These are phyloP conservation scores for Ischnura elegans DNA, from an alignment of 2,888 invertebrate species.

Conservation along the genomic window DNA sequence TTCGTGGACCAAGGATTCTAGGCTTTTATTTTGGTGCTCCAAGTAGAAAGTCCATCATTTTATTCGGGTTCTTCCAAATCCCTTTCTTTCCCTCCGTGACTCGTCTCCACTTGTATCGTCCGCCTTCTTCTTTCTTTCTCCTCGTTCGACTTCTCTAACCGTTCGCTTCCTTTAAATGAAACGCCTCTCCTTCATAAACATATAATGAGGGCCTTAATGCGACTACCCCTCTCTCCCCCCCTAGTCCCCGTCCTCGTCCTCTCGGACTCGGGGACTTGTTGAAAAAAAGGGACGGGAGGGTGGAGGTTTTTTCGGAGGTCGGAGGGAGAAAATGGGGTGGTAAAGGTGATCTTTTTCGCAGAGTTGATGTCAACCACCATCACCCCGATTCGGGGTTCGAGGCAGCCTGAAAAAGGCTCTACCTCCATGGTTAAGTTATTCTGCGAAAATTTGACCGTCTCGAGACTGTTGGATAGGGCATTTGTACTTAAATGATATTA, in stretches of 20 bases:
- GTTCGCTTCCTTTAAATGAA: not conserved
- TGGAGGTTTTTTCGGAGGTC: too few relatives aligned
- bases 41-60: not conserved
- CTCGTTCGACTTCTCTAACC: not conserved
- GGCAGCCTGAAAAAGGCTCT: too few relatives aligned
- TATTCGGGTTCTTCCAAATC: not conserved
- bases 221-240: not conserved
- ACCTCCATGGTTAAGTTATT: too few relatives aligned
- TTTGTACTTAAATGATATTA: too few relatives aligned
- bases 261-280: not conserved
- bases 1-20: not conserved
- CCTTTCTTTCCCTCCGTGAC: not conserved
- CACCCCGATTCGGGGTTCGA: too few relatives aligned
- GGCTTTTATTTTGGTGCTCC: not conserved
- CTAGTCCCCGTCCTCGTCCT: not conserved
- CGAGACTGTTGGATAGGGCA: too few relatives aligned
- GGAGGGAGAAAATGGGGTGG: not conserved
- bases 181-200: conserved; percentile 1
- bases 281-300: too few relatives aligned
- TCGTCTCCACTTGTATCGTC: not conserved
- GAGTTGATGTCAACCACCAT: not conserved
- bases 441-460: too few relatives aligned
- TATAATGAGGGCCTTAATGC: conserved; percentile 11
- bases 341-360: not conserved
- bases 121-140: not conserved